Percentiles rank a stretch among this genome's conserved stretches.
Conservation (phyloP, 2,888 invertebrate species). For the Eupithecia abbreviata region DNA sequence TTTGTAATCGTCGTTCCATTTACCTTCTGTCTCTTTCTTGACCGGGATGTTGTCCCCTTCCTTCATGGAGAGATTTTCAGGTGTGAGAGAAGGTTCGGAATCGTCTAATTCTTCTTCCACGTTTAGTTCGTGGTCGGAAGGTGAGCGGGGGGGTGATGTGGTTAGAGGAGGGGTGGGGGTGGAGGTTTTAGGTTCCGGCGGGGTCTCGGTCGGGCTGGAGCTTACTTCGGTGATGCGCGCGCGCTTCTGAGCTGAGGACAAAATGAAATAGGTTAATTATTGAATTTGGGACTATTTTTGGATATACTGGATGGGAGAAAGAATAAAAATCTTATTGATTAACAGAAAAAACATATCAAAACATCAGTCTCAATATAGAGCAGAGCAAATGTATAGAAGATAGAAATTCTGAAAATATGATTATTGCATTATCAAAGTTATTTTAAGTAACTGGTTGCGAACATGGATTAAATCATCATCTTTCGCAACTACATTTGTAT, state of each 20-base stretch:
- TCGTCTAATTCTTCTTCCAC: conserved; percentile 84
- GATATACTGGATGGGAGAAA: too few species aligned
- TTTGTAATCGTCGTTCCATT: conserved; percentile 76
- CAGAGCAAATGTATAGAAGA: not conserved
- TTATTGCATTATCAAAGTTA: not conserved
- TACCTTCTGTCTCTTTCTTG: conserved; percentile 79
- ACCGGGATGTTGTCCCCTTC: conserved; percentile 82
- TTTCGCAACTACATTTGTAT: not conserved
- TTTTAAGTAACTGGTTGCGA: not conserved
- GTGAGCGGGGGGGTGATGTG: conserved; percentile 75
- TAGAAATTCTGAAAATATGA: not conserved
- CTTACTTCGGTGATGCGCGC: conserved; percentile 78
- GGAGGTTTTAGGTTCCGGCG: conserved; percentile 72
- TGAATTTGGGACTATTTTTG: not conserved
- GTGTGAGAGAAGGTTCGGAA: conserved; percentile 85
- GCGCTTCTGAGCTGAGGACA: conserved; percentile 79
- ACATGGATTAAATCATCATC: not conserved
- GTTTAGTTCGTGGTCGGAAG: conserved; percentile 81
- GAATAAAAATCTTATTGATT: too few species aligned
- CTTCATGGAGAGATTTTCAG: conserved; percentile 92
- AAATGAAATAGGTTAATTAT: conserved; percentile 43
- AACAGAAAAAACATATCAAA: too few species aligned
- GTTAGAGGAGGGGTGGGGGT: conserved; percentile 64
- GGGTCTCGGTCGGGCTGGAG: conserved; percentile 68
- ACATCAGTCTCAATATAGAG: too few species aligned